Evolutionary conservation across 2,888 invertebrate genomes (phyloP).

Genomic region (Diarsia rubi): DNA sequence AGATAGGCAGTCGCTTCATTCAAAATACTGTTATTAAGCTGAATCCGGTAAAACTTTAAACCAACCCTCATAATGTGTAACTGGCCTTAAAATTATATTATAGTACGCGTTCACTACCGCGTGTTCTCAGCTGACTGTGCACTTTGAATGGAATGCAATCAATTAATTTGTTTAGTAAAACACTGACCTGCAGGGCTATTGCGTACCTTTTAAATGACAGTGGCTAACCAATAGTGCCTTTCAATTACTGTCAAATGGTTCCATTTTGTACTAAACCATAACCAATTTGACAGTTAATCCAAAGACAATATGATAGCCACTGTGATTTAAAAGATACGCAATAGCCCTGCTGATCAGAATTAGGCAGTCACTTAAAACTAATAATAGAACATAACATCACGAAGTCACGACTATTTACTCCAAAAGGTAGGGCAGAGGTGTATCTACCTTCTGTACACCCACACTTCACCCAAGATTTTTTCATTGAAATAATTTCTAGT

Average conservation of each 20-base stretch:
- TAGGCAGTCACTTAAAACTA: background rate
- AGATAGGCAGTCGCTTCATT: too few species aligned
- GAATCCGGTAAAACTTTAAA: too few species aligned
- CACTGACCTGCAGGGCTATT: too few species aligned
- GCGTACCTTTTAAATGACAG: too few species aligned
- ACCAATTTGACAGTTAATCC: too few species aligned
- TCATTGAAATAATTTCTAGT: background rate
- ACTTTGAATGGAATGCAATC: conserved; percentile 47
- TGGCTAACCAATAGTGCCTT: too few species aligned
- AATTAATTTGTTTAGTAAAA: conserved; percentile 26
- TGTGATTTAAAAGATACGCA: too few species aligned
- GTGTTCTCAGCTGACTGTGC: conserved; percentile 29
- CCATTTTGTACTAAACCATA: too few species aligned
- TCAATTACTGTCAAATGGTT: too few species aligned
- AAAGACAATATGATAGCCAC: too few species aligned
- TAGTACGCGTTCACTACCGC: conserved; percentile 11
- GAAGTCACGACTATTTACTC: background rate
- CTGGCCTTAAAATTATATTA: conserved; percentile 22
- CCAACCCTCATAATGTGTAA: background rate
- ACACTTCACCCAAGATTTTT: background rate
- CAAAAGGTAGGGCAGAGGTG: background rate
- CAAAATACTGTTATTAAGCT: too few species aligned
- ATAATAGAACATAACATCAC: background rate
- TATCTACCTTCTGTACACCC: background rate
- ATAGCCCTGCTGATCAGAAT: too few species aligned